Percentiles rank a stretch among this genome's conserved stretches.
Conservation (phyloP, 2,888 invertebrate genomes). For the Elysia crispata region DNA sequence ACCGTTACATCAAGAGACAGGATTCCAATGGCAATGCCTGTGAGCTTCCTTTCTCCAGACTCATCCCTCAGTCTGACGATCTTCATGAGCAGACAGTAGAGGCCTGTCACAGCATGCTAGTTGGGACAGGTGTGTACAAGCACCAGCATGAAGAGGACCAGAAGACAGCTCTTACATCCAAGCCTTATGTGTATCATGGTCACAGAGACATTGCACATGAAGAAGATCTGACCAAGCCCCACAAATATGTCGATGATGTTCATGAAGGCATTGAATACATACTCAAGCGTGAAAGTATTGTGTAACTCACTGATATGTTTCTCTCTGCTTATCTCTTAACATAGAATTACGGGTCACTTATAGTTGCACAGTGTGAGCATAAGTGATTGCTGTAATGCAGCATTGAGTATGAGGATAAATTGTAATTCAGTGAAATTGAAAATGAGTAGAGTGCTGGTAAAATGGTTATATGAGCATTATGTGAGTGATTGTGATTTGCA, state of each 20-base stretch:
- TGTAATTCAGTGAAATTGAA: too few species aligned
- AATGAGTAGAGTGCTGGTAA: too few species aligned
- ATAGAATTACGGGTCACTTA: too few species aligned
- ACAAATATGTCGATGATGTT: constrained; percentile 69
- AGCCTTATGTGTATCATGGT: constrained; percentile 67
- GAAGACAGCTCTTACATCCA: not conserved
- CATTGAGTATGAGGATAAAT: too few species aligned
- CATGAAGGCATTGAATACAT: constrained; percentile 71
- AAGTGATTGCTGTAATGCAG: too few species aligned
- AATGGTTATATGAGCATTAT: too few species aligned
- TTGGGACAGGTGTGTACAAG: constrained; percentile 76
- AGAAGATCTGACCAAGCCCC: constrained; percentile 70
- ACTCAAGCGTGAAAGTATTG: constrained; percentile 63
- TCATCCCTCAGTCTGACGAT: constrained; percentile 66
- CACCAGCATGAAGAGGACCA: constrained; percentile 55
- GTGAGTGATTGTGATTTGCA: too few species aligned
- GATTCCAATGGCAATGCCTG: constrained; percentile 23
- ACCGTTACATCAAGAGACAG: constrained; percentile 67
- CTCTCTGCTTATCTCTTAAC: too few species aligned
- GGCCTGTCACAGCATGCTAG: constrained; percentile 70
- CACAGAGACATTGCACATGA: constrained; percentile 74
- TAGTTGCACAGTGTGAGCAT: too few species aligned
- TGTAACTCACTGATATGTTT: too few species aligned
- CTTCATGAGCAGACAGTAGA: constrained; percentile 72
- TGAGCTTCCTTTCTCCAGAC: constrained; percentile 66